Evolutionary conservation across 2,888 invertebrate species (phyloP), one percentile per base, ranked within the genome.

Genomic region (Drosophila kambysellisi): DNA sequence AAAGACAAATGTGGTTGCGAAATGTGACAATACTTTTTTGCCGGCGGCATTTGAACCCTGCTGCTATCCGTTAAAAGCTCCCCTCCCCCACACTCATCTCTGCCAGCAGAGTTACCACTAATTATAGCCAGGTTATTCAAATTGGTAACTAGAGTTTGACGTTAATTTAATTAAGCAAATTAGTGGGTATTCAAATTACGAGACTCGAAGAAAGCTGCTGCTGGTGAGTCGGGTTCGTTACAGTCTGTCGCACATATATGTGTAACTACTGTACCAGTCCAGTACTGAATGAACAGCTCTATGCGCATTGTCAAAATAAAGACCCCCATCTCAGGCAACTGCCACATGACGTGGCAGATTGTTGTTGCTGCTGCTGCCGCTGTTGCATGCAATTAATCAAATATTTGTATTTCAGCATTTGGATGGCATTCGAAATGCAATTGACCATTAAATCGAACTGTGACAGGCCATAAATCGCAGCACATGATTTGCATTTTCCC

Each of bases 401-500:
- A 79, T 37, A 43, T 32, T 57, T 57, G n/a, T 76, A 68, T 56
- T 77, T 57, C 58, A 68, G 61, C 74, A 80, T 88, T 88, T 80
- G 78, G 73, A 82, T 82, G 81, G 54, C 71, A 70, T 76, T 77
- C 57, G 39, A 74, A 80, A 82, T 77, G 74, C 87, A 89, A 86
- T 88, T 86, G 83, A 71, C 66, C 87, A 70, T 83, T 76, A 85
- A 88, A 90, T 79, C 71, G 79, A 74, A 51, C 70, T 61, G 46
- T 82, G 82, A 76, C 64, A 52, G 65, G 43, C 51, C 71, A 87
- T 57, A 82, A 84, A 69, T 56, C 41, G 59, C 35, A 51, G 39
- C 57, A 72, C 9, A 74, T 87, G 82, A 89, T 86, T 86, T 87
- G 85, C 89, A 88, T 85, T 79, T 83, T 77, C 50, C 5, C 3